Base-by-base conservation (phyloP, 2,797 vertebrate species). In the Choloepus didactylus region DNA sequence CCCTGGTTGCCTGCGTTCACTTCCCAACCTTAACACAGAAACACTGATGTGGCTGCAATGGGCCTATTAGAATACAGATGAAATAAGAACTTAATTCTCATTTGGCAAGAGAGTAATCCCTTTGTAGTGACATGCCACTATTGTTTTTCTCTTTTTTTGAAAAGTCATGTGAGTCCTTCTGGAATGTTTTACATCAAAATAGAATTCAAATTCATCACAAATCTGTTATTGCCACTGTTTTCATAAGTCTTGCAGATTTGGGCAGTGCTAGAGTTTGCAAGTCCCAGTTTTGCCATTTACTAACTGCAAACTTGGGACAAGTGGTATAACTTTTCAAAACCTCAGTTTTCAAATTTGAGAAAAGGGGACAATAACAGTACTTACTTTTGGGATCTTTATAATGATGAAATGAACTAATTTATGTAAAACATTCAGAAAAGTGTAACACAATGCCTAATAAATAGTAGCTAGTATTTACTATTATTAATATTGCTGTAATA, bases 241-340 rank as follows among this genome's bases (percentile, higher is more conserved):
- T 56, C 38, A 29, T 5, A 88, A 38, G 6, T 6, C 46, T 11
- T 4, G 0, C 2, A 67, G 15, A 6, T 44, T 54, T 49, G 16
- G 23, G 70, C 11, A 27, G 19, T 51, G 5, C 18, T 69, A 21
- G 4, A n/a, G 38, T 70, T 44, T 59, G 2, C 62, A 75, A 12
- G 4, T 35, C 21, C 77, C 38, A 89, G 10, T 4, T 82, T 62
- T 64, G 29, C 19, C 79, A 44, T 81, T 88, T 82, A 10, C 54
- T 75, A 51, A 46, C 1, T 46, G 2, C 6, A 76, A 86, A 69
- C 1, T n/a, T 89, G 35, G 2, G 6, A 35, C 6, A 75, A 56
- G 7, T 23, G 29, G 86, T 69, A n/a, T 62, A 84, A 87, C 4
- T 90, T 92, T 87, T 86, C n/a, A 46, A 69, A 95, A 76, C 3